These are phyloP conservation scores for Cecropterus lyciades DNA, from an alignment of 1,140 invertebrate genomes.

Conservation along the genomic window DNA sequence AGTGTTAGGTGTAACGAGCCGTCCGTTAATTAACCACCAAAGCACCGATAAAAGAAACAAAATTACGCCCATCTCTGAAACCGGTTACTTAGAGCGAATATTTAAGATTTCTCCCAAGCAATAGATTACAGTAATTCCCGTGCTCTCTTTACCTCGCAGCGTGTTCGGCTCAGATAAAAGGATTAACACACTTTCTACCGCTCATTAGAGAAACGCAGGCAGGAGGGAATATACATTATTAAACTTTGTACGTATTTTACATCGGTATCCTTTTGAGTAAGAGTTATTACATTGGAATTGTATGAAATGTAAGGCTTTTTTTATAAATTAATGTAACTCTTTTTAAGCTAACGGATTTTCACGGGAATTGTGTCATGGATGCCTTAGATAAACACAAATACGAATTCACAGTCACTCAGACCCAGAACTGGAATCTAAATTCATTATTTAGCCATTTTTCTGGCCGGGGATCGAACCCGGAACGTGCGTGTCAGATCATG, in stretches of 20 bases:
- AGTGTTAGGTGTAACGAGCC: constrained; percentile 44
- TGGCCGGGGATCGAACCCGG: no score
- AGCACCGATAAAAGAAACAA: constrained; percentile 50
- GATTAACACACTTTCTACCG: constrained; percentile 62
- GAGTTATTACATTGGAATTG: no score
- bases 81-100: constrained; percentile 33
- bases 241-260: constrained; percentile 3
- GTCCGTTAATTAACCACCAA: constrained; percentile 55
- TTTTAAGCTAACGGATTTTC: no score
- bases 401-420: no score
- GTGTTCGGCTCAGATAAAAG: constrained; percentile 65
- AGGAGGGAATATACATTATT: constrained; percentile 13
- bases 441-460: no score
- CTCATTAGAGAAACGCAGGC: constrained; percentile 35
- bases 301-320: no score
- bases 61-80: constrained; percentile 43
- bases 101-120: constrained; percentile 32
- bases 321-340: no score
- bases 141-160: constrained; percentile 45
- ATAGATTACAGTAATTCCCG: constrained; percentile 38
- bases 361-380: no score
- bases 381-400: no score
- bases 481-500: no score
- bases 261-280: background rate
- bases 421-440: no score